Base-by-base conservation (phyloP, 1,140 invertebrate genomes). In the Epicauta chinensis region DNA sequence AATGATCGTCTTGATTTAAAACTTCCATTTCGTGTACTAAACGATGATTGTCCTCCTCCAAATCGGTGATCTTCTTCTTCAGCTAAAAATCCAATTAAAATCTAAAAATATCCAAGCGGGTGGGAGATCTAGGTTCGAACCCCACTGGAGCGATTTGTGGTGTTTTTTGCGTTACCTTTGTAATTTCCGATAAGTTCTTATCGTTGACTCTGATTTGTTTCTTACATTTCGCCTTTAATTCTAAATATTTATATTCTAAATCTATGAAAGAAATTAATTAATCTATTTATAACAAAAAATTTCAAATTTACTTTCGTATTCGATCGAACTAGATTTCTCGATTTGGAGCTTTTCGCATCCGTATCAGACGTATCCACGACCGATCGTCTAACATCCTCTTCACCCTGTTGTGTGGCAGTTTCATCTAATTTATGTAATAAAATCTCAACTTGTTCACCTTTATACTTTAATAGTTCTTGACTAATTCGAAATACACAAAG, bases 391-490 rank as follows among this genome's bases (percentile, higher is more conserved):
- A 65, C 61, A 53, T 73, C 70, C 37, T 71, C 69, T 60, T 70
- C 67, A 9, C 64, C 71, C 60, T 72, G 67, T 52, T 62, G 65
- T 4, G 63, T 64, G 14, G 74, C 76, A 32, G 77, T 60, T 49
- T 76, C 74, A 40, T 76, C 72, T 34, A 77, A 67, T 60, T 78
- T 76, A 34, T 72, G 59, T 7, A 76, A 53, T 16, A 78, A 59
- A n/a, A 73, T 71, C 54, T 77, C 55, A 70, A 83, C 81, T 75
- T 83, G 80, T 67, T 81, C 80, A 52, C 73, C 78, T 70, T 81
- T 83, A 60, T 76, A 79, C 62, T 80, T 80, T 29, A 83, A 63
- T 56, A 83, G 76, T 71, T 82, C 80, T 65, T 83, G 80, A 2
- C 78, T 69, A 2, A 83, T 55, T 62, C 73, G 73, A 60, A 82